Base-by-base conservation (phyloP, 2,797 vertebrate genomes). In the Acanthurus lineatus region DNA sequence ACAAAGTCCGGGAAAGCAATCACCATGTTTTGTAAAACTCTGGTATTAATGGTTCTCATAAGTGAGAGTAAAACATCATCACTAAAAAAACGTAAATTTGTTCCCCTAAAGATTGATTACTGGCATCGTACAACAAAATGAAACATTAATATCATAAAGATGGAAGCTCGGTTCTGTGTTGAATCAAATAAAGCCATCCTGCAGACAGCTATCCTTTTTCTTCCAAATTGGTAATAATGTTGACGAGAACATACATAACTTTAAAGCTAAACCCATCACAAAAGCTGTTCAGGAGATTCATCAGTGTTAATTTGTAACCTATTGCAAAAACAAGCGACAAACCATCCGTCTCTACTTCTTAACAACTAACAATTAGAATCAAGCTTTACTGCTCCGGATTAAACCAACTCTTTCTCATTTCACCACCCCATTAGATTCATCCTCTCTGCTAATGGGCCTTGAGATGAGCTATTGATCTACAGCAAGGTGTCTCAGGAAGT, bases 381-480 rank as follows among this genome's bases (percentile, higher is more conserved):
- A 22, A 53, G 68, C 54, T 75, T 77, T 69, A 45, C 66, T 58
- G 60, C 64, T 75, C 51, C 5, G 54, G 83, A 89, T 89, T 86
- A 85, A 83, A 89, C 79, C 77, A 79, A 75, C 87, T 88, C 81
- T 82, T 72, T 25, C 49, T 88, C 74, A 83, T 88, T 90, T 85
- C 80, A 51, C 19, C 59, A 77, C 62, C 85, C 83, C 84, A 95
- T 95, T 94, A 93, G 90, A 92, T 87, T 86, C 75, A 90, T 94
- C 82, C 87, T 74, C 81, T 73, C 85, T 75, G 88, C 88, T 95
- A 96, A 95, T 94, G 93, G 92, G 86, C 81, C 92, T 83, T 92
- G 90, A 90, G 92, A 94, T 93, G 91, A 94, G 93, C 88, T 94
- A 95, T 95, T 89, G 94, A 95, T 96, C 91, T 87, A 83, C 73